Base-by-base conservation (phyloP, 2,888 invertebrate genomes). In the Loripinus fragilis region DNA sequence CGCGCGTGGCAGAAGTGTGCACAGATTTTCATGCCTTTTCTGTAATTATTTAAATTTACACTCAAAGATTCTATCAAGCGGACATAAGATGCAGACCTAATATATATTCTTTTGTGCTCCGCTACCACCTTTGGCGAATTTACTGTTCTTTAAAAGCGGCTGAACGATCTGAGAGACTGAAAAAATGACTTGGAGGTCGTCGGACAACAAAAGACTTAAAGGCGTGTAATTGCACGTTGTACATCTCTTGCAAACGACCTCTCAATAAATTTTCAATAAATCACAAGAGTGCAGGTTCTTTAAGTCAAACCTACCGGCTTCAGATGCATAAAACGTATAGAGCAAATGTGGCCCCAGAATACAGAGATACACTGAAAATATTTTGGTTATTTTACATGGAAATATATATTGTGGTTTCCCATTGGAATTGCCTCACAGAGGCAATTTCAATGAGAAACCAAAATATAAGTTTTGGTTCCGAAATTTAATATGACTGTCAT, bases 251-350 rank as follows among this genome's bases (percentile, higher is more conserved):
- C 66, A 69, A 73, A 68, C 67, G 48, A 71, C 71, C 74, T 81
- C 83, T 83, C 77, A 76, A 83, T 83, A 78, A 83, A 83, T 76
- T 69, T 76, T 83, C 83, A 74, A 83, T 83, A 83, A 80, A 83
- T 83, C 83, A 83, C 69, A 28, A 28, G 12, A 38, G 55, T 42
- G 67, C 74, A 74, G 75, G 45, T 76, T 71, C 50, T 55, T 78
- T 66, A 67, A 76, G 66, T 71, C n/a, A 23, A 50, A 71, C 74
- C 76, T 70, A 76, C 55, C 65, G 55, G 65, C 64, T 68, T 76
- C 60, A 60, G 33, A 52, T 74, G 81, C 83, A 83, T 74, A 55
- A 78, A 74, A 76, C 79, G 74, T 76, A 78, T 60, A 45, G 30
- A 25, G 48, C 28, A 38, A 70, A 38, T 12, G 12, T 8, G 38